phyloP scores from a whole-genome alignment of 2,797 vertebrate species.

The Crax fasciolata region DNA sequence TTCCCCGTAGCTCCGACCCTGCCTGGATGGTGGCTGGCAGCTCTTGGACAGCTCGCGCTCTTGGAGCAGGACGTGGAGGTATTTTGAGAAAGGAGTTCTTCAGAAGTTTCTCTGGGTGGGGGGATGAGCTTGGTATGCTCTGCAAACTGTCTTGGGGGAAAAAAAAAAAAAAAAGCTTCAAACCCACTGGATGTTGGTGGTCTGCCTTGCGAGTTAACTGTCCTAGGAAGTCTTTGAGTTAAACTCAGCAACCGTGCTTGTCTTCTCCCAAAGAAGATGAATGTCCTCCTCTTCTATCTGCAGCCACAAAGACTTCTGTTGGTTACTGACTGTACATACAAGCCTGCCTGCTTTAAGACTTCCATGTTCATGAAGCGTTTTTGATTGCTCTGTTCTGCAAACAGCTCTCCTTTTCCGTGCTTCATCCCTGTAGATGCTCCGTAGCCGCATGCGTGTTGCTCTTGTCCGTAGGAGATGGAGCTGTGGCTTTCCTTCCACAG shows the following conservation, averaged over 20 bases:
- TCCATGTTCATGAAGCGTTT: not conserved
- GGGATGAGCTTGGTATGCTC: not conserved
- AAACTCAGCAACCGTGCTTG: not conserved
- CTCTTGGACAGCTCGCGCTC: not conserved
- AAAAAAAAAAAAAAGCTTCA: not conserved
- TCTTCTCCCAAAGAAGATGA: not conserved
- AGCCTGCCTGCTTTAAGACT: conserved; percentile 28
- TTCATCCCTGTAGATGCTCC: not conserved
- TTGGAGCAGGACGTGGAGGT: not conserved
- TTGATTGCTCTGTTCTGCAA: conserved; percentile 25
- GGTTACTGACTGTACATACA: conserved; percentile 8
- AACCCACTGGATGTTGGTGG: not conserved
- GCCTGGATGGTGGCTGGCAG: conserved; percentile 10
- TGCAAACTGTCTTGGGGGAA: not conserved
- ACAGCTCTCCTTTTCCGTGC: not conserved
- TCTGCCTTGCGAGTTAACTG: not conserved
- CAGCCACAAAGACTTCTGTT: conserved; percentile 1
- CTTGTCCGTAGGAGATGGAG: conserved; percentile 1
- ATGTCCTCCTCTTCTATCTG: not conserved
- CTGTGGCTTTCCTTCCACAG: conserved; percentile 14
- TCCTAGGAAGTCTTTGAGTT: not conserved
- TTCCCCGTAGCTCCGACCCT: not conserved
- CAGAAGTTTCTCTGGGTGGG: not conserved
- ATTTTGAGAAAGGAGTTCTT: not conserved
- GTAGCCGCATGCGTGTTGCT: not conserved